A percentile compares a stretch with the other conserved stretches of the same genome.
These are phyloP conservation scores for Conger conger DNA, from an alignment of 2,113 vertebrate genomes.

Conservation along the genomic window DNA sequence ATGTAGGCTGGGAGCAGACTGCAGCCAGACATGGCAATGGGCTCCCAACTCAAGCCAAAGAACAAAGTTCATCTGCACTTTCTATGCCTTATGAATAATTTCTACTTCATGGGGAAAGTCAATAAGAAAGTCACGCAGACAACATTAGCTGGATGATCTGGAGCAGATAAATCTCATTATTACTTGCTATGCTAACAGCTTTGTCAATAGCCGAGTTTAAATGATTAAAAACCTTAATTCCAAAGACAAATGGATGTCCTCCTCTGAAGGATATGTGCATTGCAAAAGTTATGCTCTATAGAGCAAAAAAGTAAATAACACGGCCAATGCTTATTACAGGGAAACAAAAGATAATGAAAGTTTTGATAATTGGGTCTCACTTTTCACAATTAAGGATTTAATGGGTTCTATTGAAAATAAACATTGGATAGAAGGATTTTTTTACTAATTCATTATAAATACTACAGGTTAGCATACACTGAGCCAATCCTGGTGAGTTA, in stretches of 20 bases:
- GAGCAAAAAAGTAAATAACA: conserved; percentile 32
- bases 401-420: not conserved
- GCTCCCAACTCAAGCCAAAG: not conserved
- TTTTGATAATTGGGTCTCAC: conserved; percentile 17
- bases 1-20: not conserved
- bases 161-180: conserved; percentile 39
- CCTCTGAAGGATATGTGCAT: conserved; percentile 22
- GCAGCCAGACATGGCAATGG: conserved; percentile 27
- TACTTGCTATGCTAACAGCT: conserved; percentile 36
- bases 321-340: not conserved
- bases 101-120: conserved; percentile 24
- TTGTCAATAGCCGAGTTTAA: conserved; percentile 41
- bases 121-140: conserved; percentile 31
- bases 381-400: conserved; percentile 18
- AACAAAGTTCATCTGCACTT: conserved; percentile 23
- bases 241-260: conserved; percentile 42
- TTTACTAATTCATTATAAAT: not conserved
- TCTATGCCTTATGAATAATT: conserved; percentile 40
- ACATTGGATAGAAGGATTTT: not conserved
- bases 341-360: conserved; percentile 19
- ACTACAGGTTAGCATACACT: not conserved
- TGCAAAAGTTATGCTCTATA: conserved; percentile 28
- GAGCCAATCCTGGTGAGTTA: not conserved
- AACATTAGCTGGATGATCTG: conserved; percentile 16
- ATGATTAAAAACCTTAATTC: conserved; percentile 47